phyloP scores from a whole-genome alignment of 2,888 invertebrate species.

The Biston betularia region DNA sequence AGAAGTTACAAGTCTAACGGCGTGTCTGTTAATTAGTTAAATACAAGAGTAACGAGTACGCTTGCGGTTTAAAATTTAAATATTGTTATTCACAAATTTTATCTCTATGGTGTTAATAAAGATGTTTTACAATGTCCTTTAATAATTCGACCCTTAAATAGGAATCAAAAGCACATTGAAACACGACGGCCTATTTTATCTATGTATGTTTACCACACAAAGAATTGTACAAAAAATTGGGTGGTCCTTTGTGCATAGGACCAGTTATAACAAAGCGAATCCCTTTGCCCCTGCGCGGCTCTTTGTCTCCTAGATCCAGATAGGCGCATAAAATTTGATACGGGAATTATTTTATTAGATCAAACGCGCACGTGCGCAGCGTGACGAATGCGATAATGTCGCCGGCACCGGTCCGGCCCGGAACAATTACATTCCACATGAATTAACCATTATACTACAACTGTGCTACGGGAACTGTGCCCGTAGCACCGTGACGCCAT shows the following conservation, averaged over 20 bases:
- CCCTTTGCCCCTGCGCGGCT: constrained; percentile 68
- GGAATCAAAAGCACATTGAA: constrained; percentile 59
- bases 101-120: constrained; percentile 6
- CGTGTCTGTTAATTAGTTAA: no score
- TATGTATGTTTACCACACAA: constrained; percentile 70
- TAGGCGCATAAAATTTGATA: constrained; percentile 85
- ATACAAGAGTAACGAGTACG: neutral
- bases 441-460: constrained; percentile 77
- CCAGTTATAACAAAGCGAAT: constrained; percentile 83
- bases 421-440: constrained; percentile 84
- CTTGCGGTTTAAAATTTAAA: constrained; percentile 13
- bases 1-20: no score
- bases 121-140: constrained; percentile 18
- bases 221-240: constrained; percentile 71
- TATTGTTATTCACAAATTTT: no score
- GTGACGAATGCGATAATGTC: constrained; percentile 84
- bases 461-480: constrained; percentile 74
- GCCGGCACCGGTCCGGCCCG: constrained; percentile 62
- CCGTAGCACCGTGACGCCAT: constrained; percentile 70
- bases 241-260: constrained; percentile 76
- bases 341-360: constrained; percentile 86
- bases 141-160: constrained; percentile 47
- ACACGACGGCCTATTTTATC: constrained; percentile 71
- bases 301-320: constrained; percentile 85
- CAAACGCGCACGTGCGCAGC: constrained; percentile 83